Base-by-base conservation (phyloP, 1,140 invertebrate genomes). In the Philopotamus ludificatus region DNA sequence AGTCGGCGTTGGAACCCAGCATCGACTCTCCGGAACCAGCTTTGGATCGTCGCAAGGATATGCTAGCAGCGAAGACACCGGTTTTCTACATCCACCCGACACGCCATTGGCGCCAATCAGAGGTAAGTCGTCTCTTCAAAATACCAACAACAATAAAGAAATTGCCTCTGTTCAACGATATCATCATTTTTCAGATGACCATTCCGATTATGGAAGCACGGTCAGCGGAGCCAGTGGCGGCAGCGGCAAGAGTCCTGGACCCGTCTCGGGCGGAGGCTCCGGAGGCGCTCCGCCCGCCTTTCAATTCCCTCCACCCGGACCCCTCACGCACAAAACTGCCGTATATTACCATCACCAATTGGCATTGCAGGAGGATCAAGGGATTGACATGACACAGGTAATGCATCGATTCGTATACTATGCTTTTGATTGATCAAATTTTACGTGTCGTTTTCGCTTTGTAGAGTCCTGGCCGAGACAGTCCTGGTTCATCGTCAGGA, bases 401-500 rank as follows among this genome's bases (percentile, higher is more conserved):
- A 69, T 63, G 15, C 50, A 23, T 7, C 21, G 9, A 53, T 15
- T 4, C n/a, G 45, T 21, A 49, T 7, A 8, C 15, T 15, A 4
- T 21, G 45, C 45, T 49, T 7, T 15, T n/a, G 9, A 47, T 8
- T 47, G 44, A 4, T 20, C 7, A 47, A 8, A 39, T n/a, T 25
- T n/a, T 7, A 34, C 28, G 28, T 34, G 9, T 49, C n/a, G 1
- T 51, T n/a, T n/a, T 53, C 58, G 25, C 58, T n/a, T 26, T 21
- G 42, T 84, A 92, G 85, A 93, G 90, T 72, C 93, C 92, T 16
- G 93, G 92, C 15, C 83, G 92, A 50, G 93, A 94, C 75, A 94
- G 91, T 76, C 92, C 92, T 2, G 91, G 91, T 18, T 93, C 91
- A 0, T 93, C 91, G 7, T 92, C 90, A 54, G 92, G 91, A 1